Conservation (phyloP, 2,113 vertebrate species). For the Rallus limicola region DNA sequence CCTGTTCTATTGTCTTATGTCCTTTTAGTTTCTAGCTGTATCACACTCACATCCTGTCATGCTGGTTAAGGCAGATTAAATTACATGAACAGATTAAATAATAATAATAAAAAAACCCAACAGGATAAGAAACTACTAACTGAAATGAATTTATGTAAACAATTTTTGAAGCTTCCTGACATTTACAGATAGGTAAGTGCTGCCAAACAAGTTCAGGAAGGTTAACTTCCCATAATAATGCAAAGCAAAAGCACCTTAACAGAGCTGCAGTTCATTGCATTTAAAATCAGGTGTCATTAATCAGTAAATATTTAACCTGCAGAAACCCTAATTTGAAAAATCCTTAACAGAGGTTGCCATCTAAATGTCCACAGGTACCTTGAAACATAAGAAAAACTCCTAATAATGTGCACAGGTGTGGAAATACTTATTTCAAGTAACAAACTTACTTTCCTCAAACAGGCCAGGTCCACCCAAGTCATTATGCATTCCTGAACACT, state of each 20-base stretch:
- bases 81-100: background rate
- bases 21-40: background rate
- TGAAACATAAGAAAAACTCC: background rate
- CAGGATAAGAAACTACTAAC: background rate
- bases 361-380: background rate
- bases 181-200: background rate
- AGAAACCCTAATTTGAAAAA: background rate
- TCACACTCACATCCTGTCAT: background rate
- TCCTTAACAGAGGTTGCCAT: background rate
- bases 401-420: background rate
- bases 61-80: background rate
- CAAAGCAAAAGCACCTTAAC: background rate
- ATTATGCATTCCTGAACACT: background rate
- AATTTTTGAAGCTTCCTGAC: conserved; percentile 6
- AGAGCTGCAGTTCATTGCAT: background rate
- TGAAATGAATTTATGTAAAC: background rate
- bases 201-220: background rate
- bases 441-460: background rate
- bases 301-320: background rate
- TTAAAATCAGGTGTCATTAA: background rate
- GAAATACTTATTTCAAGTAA: background rate
- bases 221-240: background rate
- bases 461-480: background rate
- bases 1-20: background rate
- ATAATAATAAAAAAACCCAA: background rate